Conservation (phyloP, 35 echinoderm and acorn worm genomes). For the Ptychodera flava region DNA sequence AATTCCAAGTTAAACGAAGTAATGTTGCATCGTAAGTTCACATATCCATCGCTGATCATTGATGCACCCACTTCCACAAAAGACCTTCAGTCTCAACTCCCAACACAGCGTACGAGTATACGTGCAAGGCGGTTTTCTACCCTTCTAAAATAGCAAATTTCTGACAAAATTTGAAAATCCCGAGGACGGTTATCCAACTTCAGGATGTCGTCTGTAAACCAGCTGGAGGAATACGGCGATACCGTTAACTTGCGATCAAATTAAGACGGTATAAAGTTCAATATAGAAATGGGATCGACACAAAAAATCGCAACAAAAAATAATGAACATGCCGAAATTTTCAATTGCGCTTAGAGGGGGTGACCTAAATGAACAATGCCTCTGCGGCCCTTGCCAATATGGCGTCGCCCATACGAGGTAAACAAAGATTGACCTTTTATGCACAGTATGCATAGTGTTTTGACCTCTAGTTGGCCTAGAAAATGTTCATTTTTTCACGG, state of each 20-base stretch:
- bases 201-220: not conserved
- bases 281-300: constrained; percentile 11
- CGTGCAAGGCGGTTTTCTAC: not conserved
- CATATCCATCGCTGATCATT: constrained; percentile 7
- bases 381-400: constrained; percentile 32
- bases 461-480: too few relatives aligned
- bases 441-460: too few relatives aligned
- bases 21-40: constrained; percentile 15
- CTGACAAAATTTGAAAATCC: not conserved
- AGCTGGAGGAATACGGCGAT: not conserved
- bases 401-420: constrained; percentile 48
- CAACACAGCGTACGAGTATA: not conserved
- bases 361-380: constrained; percentile 38
- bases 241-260: not conserved
- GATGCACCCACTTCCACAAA: constrained; percentile 23
- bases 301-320: constrained; percentile 30
- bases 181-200: not conserved
- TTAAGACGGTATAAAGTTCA: not conserved
- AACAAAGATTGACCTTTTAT: constrained; percentile 5
- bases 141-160: not conserved
- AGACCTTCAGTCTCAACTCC: constrained; percentile 11
- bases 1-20: not conserved
- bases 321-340: constrained; percentile 48
- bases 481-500: too few relatives aligned
- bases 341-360: constrained; percentile 54